These are phyloP conservation scores for Hydractinia echinata DNA, from an alignment of 30 jellyfish, hydroid and myxozoan species.

Conservation along the genomic window DNA sequence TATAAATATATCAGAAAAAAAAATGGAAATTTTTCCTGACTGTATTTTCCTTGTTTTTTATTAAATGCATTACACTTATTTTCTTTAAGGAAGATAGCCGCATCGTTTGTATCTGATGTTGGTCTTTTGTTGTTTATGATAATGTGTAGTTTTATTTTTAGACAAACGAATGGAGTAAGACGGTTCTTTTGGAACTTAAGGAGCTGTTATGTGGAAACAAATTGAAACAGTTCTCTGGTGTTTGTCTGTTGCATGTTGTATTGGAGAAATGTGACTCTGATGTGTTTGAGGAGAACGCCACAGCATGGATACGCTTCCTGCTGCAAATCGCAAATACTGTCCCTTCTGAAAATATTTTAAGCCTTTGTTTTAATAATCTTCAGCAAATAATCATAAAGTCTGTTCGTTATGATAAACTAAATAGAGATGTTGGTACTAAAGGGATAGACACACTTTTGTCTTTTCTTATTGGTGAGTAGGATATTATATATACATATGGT, in stretches of 20 bases:
- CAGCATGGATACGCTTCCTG: conserved; percentile 10
- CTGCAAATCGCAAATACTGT: not conserved
- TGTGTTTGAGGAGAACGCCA: conserved; percentile 12
- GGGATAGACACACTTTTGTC: conserved; percentile 4
- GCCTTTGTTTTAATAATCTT: not conserved
- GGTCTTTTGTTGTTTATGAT: no score
- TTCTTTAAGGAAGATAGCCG: no score
- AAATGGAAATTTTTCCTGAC: no score
- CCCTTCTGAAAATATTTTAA: not conserved
- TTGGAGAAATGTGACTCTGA: conserved; percentile 4
- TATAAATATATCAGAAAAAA: no score
- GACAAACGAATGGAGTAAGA: not conserved
- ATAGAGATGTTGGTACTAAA: conserved; percentile 22
- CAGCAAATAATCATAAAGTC: not conserved
- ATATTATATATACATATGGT: not conserved
- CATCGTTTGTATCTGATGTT: no score
- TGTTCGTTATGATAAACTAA: conserved; percentile 14
- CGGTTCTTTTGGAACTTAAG: not conserved
- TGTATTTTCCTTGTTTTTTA: no score
- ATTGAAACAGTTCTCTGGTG: conserved; percentile 17
- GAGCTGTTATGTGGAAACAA: conserved; percentile 16
- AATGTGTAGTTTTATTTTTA: no score
- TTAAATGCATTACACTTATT: no score
- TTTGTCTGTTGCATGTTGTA: conserved; percentile 6
- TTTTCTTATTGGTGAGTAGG: conserved; percentile 18